Base-by-base conservation (phyloP, 2,113 vertebrate species). In the Charina bottae region DNA sequence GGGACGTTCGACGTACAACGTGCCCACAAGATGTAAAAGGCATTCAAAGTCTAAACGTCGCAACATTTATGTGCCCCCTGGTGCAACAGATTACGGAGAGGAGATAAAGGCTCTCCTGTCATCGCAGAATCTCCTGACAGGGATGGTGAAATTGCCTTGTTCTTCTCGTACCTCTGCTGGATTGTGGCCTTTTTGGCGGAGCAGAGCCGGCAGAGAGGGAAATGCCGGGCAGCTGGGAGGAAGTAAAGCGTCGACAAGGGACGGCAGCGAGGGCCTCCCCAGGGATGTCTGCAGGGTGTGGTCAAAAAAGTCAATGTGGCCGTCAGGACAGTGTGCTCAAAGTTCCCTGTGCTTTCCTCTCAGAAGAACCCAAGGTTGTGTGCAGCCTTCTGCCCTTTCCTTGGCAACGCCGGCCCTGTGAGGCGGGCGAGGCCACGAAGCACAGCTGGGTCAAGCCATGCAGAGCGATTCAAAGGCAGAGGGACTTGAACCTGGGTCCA, bases 11-110 rank as follows among this genome's bases (percentile, higher is more conserved):
- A 42, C 95, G 95, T 96, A 96, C 96, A 97, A 95, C 93, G 93
- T 95, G 94, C 96, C 72, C 94, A 93, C 12, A 33, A 96, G 94
- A 96, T 92, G 93, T 96, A 96, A 96, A 96, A 96, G 94, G 94
- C 95, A 95, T 96, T 96, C 96, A 95, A 95, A 96, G 95, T 96
- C 95, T 97, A 97, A 96, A 96, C 96, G 96, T 96, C 96, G 95
- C 95, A 88, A 90, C 94, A 95, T 96, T 95, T 94, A 96, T 96
- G 96, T 93, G 94, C 0, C 83, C 93, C 93, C 94, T 68, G 88
- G 96, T 93, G 92, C 94, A 92, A 95, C 95, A 93, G 96, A 96
- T 96, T 96, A 95, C 93, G 96, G 96, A 93, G 92, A 87, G 91
- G 90, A 96, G 96, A 96, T 96, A 95, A 96, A 95, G 94, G 94